Evolutionary conservation across 2,888 invertebrate species (phyloP).

Genomic region (Belgica antarctica): DNA sequence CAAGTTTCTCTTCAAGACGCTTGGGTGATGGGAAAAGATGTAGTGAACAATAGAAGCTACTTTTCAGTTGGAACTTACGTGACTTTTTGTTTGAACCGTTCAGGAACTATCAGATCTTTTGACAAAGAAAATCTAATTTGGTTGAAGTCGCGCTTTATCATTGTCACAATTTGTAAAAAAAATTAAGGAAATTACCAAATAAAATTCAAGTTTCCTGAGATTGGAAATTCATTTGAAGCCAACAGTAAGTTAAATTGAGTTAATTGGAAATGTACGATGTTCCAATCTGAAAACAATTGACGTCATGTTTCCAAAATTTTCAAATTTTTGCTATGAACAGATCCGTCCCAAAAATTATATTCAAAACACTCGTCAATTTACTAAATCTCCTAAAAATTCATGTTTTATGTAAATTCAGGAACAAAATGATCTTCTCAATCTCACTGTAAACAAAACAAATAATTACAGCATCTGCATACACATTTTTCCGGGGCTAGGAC

Average conservation of each 20-base stretch:
- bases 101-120: not conserved
- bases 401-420: conserved; percentile 15
- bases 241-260: not conserved
- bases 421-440: conserved; percentile 13
- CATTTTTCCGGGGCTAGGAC: conserved; percentile 5
- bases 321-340: not conserved
- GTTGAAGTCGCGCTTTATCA: not conserved
- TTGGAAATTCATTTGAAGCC: not conserved
- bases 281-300: not conserved
- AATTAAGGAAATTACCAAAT: not conserved
- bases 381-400: not conserved
- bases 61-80: not conserved
- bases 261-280: not conserved
- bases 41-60: not conserved
- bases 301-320: not conserved
- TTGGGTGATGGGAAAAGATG: no score
- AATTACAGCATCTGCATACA: conserved; percentile 28
- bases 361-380: not conserved
- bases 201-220: not conserved
- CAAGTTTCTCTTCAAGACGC: not conserved
- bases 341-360: no score
- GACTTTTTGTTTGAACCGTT: not conserved
- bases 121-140: not conserved
- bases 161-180: not conserved
- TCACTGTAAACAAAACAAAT: conserved; percentile 31